Conservation (phyloP, 1,140 invertebrate species). For the Eubasilissa regina region DNA sequence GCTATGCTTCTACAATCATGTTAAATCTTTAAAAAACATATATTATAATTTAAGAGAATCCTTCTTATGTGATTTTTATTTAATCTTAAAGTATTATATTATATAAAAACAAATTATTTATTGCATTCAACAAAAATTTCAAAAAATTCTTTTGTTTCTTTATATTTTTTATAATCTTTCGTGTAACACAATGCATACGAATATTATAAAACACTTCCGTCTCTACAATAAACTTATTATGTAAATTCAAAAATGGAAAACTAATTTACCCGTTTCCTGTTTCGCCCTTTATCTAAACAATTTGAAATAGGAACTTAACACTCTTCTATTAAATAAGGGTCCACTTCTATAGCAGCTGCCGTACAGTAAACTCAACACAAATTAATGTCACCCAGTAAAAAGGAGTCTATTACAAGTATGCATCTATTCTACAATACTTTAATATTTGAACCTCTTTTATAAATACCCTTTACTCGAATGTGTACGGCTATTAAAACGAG, state of each 20-base stretch:
- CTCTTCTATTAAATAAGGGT: constrained; percentile 49
- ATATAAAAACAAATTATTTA: background rate
- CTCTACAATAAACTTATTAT: constrained; percentile 59
- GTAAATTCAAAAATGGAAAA: constrained; percentile 59
- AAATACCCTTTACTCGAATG: background rate
- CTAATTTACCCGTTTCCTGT: constrained; percentile 61
- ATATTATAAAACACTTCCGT: constrained; percentile 51
- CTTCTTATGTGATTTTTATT: no score
- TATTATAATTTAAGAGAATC: no score
- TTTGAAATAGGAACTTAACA: constrained; percentile 55
- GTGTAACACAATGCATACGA: constrained; percentile 9
- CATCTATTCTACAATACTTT: background rate
- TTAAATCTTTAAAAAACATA: no score
- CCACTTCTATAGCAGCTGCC: constrained; percentile 34
- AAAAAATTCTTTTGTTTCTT: background rate
- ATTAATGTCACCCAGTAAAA: background rate
- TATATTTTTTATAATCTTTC: background rate
- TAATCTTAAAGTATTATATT: background rate
- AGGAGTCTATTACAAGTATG: background rate
- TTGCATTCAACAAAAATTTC: background rate
- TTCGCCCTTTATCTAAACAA: constrained; percentile 60
- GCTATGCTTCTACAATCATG: no score
- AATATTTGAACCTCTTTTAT: background rate
- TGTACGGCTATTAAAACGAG: background rate
- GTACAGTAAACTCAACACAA: background rate